These are phyloP conservation scores for Pardosa pseudoannulata DNA, from an alignment of 2,888 invertebrate species.

Conservation along the genomic window DNA sequence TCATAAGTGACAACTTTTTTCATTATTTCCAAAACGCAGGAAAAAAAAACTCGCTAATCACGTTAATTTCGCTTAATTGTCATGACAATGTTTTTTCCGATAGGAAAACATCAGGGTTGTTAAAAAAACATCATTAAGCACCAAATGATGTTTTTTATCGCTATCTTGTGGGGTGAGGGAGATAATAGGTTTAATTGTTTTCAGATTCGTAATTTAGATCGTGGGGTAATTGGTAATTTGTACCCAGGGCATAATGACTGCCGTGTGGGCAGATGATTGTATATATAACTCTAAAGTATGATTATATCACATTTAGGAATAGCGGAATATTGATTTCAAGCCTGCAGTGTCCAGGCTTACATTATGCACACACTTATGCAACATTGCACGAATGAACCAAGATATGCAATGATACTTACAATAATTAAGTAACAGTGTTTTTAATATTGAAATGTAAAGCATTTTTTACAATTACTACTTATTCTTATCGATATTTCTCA, in stretches of 20 bases:
- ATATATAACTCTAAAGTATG: too few species aligned
- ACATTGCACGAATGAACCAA: too few species aligned
- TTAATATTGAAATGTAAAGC: too few species aligned
- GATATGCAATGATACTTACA: too few species aligned
- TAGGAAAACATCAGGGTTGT: not conserved
- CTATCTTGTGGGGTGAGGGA: slow-evolving; percentile 52
- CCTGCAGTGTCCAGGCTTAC: too few species aligned
- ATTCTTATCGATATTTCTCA: too few species aligned
- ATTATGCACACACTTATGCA: too few species aligned
- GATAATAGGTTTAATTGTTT: slow-evolving; percentile 71
- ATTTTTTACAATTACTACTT: too few species aligned
- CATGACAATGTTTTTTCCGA: slow-evolving; percentile 2
- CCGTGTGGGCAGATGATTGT: too few species aligned
- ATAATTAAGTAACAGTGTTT: too few species aligned
- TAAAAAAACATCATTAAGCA: not conserved
- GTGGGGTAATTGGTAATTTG: slow-evolving; percentile 64
- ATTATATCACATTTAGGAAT: too few species aligned
- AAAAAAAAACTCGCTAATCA: slow-evolving; percentile 6
- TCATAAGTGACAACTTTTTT: not conserved
- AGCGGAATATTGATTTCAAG: too few species aligned
- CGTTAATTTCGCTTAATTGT: slow-evolving; percentile 10
- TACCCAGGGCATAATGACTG: not conserved
- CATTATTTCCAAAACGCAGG: not conserved
- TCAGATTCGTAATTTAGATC: slow-evolving; percentile 48
- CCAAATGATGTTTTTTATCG: slow-evolving; percentile 13